Evolutionary conservation across 1,140 invertebrate genomes (phyloP), one percentile per base, ranked within the genome.

Genomic region (Phymastichus coffea): DNA sequence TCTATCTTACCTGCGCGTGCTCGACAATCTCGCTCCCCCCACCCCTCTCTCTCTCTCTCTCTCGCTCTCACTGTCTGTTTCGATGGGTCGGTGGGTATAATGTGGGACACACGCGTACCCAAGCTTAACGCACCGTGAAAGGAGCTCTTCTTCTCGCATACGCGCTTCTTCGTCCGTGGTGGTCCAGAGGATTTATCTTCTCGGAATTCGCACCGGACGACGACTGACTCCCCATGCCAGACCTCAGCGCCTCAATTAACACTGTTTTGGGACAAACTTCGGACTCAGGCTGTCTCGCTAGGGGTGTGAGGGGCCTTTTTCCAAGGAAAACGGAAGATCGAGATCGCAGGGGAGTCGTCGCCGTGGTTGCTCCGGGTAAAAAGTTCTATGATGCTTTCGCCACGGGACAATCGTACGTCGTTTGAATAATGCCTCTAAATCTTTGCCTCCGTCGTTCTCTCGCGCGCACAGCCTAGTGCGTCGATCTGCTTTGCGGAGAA

Each of bases 111-210:
- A n/a, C n/a, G n/a, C n/a, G 46, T 47, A 52, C 30, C 43, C 17
- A 47, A 44, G 52, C 38, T 56, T 75, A 74, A 72, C 70, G 65
- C 54, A 63, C 69, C 76, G 69, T 77, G 67, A 78, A 75, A 75
- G 71, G 64, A 44, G 15, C 15, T 19, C 37, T 41, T 41, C 15
- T n/a, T 25, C 30, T 12, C 19, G 28, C 28, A 12, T 30, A 6
- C 28, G 6, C 12, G 28, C n/a, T n/a, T 10, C 37, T 38, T 38
- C 37, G 4, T 15, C 15, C 37, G 37, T 6, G 20, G 25, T 17
- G 47, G 35, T 41, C 46, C 46, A 25, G 38, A 57, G 43, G 43
- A 57, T 49, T 49, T 49, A 49, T 49, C 56, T 57, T 57, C 56
- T 19, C 12, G 37, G 56, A 57, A 57, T 43, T 30, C 15, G 6